Percentiles rank a stretch among this genome's conserved stretches.
Conservation (phyloP, 1,140 invertebrate species). For the Bacillus rossius region DNA sequence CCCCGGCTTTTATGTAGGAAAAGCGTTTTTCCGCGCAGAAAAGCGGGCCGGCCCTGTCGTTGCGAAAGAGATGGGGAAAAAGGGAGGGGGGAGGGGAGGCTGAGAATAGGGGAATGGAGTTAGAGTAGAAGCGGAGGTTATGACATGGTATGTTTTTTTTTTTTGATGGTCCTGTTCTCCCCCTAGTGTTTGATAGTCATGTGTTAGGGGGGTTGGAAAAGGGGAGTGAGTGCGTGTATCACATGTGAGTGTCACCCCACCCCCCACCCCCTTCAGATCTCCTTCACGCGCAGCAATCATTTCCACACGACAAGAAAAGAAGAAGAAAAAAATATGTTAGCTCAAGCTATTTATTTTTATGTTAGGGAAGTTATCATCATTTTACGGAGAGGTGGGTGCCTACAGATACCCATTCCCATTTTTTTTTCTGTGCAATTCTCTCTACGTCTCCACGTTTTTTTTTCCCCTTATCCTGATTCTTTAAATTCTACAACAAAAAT, state of each 20-base stretch:
- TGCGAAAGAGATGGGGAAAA: background rate
- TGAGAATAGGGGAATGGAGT: background rate
- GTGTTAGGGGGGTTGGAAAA: background rate
- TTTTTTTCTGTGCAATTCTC: too few species aligned
- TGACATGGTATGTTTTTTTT: conserved; percentile 1
- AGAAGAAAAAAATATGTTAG: conserved; percentile 19
- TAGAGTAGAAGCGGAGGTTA: background rate
- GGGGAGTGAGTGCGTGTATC: background rate
- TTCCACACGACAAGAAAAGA: conserved; percentile 11
- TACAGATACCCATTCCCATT: too few species aligned
- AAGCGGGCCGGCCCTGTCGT: background rate
- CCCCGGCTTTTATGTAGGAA: conserved; percentile 5
- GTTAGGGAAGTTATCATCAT: conserved; percentile 26
- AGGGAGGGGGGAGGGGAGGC: background rate
- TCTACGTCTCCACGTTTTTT: too few species aligned
- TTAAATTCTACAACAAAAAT: too few species aligned
- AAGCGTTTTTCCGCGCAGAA: background rate
- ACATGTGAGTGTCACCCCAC: background rate
- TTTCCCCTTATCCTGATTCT: too few species aligned
- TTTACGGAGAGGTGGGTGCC: background rate
- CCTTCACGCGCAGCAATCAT: conserved; percentile 11
- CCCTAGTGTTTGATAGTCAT: too few species aligned
- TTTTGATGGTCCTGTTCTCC: conserved; percentile 6
- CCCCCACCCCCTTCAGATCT: conserved; percentile 9
- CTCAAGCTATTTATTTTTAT: conserved; percentile 27